A percentile compares a stretch with the other conserved stretches of the same genome.
phyloP scores from a whole-genome alignment of 2,888 invertebrate genomes.

The Nasonia oneida region DNA sequence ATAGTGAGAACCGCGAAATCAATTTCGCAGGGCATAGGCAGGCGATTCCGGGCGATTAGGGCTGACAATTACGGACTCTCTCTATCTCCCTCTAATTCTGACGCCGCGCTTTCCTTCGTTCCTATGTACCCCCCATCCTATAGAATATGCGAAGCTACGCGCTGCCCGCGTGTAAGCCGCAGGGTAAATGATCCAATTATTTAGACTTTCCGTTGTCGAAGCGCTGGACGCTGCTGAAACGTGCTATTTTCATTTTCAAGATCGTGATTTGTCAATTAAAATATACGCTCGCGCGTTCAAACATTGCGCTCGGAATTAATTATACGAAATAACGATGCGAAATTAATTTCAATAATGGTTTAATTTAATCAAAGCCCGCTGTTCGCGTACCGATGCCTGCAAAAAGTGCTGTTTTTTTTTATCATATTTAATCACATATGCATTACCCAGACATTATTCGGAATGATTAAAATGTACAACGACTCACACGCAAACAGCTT shows the following conservation, averaged over 20 bases:
- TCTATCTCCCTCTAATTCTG: conserved; percentile 14
- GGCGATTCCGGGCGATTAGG: conserved; percentile 57
- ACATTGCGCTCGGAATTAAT: conserved; percentile 1
- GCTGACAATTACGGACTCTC: conserved; percentile 55
- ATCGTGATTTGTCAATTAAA: conserved; percentile 3
- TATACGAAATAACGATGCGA: neutral
- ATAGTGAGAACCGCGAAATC: conserved; percentile 59
- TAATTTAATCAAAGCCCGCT: neutral
- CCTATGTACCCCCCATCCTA: neutral
- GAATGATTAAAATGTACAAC: neutral
- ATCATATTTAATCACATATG: neutral
- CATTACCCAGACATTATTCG: neutral
- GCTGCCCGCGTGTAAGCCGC: neutral
- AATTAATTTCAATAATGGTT: conserved; percentile 47
- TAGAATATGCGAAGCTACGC: conserved; percentile 1
- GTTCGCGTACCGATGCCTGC: neutral
- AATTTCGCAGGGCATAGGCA: conserved; percentile 59
- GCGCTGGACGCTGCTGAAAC: neutral
- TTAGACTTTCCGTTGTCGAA: neutral
- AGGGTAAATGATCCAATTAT: conserved; percentile 6
- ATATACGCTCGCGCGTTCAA: conserved; percentile 1
- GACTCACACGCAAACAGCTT: neutral
- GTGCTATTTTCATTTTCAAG: neutral
- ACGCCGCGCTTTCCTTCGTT: neutral
- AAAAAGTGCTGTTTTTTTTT: neutral